phyloP scores from a whole-genome alignment of 1,140 invertebrate species.

The Trichomalopsis sarcophagae region DNA sequence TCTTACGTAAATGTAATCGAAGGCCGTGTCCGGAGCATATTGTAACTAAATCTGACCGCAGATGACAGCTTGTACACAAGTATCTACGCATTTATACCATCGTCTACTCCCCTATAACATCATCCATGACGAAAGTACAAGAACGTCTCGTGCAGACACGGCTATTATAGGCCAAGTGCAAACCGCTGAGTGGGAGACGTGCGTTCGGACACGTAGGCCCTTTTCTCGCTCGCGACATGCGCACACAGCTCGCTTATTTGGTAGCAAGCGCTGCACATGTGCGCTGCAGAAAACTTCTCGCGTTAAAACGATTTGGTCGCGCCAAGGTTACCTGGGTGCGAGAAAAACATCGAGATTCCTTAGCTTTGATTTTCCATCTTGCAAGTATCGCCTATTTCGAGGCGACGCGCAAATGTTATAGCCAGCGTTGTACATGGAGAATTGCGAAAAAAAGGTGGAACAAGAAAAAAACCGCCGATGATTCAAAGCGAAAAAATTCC shows the following conservation, averaged over 20 bases:
- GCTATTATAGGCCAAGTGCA: background rate
- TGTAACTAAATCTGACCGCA: background rate
- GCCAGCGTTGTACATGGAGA: no score
- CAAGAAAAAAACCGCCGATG: no score
- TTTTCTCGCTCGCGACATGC: background rate
- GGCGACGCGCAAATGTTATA: no score
- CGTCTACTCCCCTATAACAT: background rate
- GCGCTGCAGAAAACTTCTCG: background rate
- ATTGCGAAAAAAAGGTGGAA: background rate
- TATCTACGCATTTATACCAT: background rate
- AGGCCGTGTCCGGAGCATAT: background rate
- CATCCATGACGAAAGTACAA: background rate
- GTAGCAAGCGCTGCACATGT: background rate
- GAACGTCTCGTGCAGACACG: no score
- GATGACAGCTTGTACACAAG: no score
- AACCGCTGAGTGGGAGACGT: background rate
- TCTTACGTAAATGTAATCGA: slow-evolving; percentile 28
- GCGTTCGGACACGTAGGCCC: background rate
- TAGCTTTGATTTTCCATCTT: background rate
- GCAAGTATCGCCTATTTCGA: no score
- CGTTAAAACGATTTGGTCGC: background rate
- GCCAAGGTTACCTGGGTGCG: background rate
- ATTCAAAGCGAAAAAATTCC: background rate
- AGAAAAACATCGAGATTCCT: background rate
- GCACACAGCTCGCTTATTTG: background rate